A percentile compares a stretch with the other conserved stretches of the same genome.
phyloP scores from a whole-genome alignment of 2,797 vertebrate genomes.

The Pangasius macronema region DNA sequence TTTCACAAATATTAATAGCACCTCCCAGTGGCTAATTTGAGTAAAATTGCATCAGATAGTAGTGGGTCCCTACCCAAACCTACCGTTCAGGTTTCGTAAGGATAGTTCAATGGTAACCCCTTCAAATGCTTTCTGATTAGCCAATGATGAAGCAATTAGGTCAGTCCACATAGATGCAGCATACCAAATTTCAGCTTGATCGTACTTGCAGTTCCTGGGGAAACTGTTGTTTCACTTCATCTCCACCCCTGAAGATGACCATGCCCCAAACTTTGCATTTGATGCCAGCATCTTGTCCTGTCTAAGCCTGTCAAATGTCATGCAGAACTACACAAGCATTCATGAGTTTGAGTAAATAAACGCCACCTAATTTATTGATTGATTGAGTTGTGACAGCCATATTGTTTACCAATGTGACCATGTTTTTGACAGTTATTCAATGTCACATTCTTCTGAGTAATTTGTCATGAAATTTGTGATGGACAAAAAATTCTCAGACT shows the following conservation, averaged over 20 bases:
- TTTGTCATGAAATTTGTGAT: background rate
- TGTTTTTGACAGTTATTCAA: background rate
- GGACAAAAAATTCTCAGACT: too few relatives aligned
- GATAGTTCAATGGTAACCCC: too few relatives aligned
- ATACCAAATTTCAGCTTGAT: background rate
- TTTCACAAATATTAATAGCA: too few relatives aligned
- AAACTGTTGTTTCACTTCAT: background rate
- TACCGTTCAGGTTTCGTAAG: too few relatives aligned
- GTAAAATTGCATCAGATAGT: too few relatives aligned
- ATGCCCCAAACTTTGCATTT: background rate
- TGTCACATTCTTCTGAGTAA: background rate
- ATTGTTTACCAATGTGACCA: background rate
- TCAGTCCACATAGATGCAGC: too few relatives aligned
- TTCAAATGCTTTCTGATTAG: too few relatives aligned
- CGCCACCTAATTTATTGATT: too few relatives aligned
- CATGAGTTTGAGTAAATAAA: background rate
- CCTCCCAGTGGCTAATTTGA: too few relatives aligned
- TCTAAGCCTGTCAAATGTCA: background rate
- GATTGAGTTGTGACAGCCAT: background rate
- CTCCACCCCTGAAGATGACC: background rate
- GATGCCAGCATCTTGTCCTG: background rate
- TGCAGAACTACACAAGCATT: background rate
- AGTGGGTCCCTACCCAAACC: too few relatives aligned
- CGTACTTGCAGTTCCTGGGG: background rate
- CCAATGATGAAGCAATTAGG: too few relatives aligned